Base-by-base conservation (phyloP, 1,140 invertebrate genomes). In the Anastatus disparis region DNA sequence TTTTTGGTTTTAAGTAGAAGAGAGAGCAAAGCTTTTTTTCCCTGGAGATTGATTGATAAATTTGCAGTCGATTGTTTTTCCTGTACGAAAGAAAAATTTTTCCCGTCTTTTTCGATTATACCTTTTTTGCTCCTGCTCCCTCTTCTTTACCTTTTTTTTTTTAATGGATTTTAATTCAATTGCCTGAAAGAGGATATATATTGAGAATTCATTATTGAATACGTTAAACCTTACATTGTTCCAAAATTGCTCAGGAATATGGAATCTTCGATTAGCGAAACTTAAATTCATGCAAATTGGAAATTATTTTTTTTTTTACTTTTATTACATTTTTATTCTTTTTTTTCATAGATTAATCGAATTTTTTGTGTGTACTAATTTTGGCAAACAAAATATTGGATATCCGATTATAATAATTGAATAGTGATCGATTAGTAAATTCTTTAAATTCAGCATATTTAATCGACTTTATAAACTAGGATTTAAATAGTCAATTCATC, bases 41-140 rank as follows among this genome's bases (percentile, higher is more conserved):
- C 17, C n/a, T 1, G 13, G n/a, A 22, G 29, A 70, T 46, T 70
- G 38, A 70, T 63, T 53, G 59, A 63, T 63, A 70, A 70, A 63
- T 63, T 70, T 63, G 48, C 59, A 63, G 35, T 62, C 15, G 35
- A 70, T 56, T 70, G 26, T 70, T 70, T 70, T 56, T 64, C 12
- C 35, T 13, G 29, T 10, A n/a, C 31, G 42, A 48, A 67, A n/a
- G 17, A 56, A 17, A 1, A 4, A 17, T 66, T 66, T n/a, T n/a
- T 56, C 26, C 22, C 27, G 10, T 40, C 15, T 56, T 13, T 31
- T 27, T 38, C 20, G 42, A 44, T 44, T 15, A 15, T 44, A 35
- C 31, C 10, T 35, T 35, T 35, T 35, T 35, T 35, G 10, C 10
- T 35, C 10, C 10, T 10, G 31, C 2, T 27, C 17, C 35, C 42